Evolutionary conservation across 2,888 invertebrate genomes (phyloP), one percentile per base, ranked within the genome.

Genomic region (Oeneis ivallda): DNA sequence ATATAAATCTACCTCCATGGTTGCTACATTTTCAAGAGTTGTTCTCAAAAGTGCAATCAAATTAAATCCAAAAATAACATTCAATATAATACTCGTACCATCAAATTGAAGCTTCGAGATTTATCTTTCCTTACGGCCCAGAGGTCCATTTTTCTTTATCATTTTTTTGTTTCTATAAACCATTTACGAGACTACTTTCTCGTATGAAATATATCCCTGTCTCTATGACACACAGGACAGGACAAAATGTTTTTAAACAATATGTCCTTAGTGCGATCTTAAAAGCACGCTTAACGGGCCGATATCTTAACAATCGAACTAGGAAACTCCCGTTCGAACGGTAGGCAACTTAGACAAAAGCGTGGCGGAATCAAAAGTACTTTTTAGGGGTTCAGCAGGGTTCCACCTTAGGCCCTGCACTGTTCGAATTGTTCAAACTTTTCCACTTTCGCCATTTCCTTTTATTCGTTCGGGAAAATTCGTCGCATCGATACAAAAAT

Each of bases 381-480:
- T 87, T 85, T 76, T 77, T 41, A 54, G 56, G 56, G 56, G 56
- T 56, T 56, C 39, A 41, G 71, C 80, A 80, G 80, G 81, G 82
- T 79, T 82, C 74, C 81, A 84, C 85, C 85, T 83, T 84, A 76
- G 84, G 84, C 84, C 84, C 82, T 76, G 77, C 79, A 78, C 79
- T 78, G 79, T 83, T 86, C 78, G 82, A 82, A 86, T 85, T 81
- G 88, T 87, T 81, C 79, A 81, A 89, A 90, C 81, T 91, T 90
- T 88, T 76, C 87, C 84, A 87, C 85, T 89, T 87, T 85, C 84
- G 68, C 84, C 39, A 83, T 84, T 89, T 83, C 87, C 85, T 85
- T 89, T 89, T 89, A 87, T 89, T 82, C 85, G 79, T 83, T 81
- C 71, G 79, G 84, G 66, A 85, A 84, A 86, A 86, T 88, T 83